Conservation (phyloP, 2,113 vertebrate species). For the Litocranius walleri region DNA sequence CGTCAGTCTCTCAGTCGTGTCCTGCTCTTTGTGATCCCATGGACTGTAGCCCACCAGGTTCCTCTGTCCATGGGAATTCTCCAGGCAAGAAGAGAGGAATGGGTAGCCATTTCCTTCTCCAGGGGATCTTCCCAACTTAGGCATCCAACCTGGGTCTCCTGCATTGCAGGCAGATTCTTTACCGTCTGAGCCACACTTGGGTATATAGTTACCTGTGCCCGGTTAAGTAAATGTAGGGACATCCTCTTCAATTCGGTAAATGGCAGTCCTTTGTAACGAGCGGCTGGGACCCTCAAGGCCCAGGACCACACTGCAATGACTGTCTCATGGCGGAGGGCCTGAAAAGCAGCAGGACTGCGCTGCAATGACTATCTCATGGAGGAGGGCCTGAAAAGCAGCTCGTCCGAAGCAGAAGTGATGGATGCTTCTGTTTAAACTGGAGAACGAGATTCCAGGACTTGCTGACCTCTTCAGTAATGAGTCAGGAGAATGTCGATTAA, state of each 20-base stretch:
- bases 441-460: not conserved
- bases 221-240: not conserved
- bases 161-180: not conserved
- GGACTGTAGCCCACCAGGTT: not conserved
- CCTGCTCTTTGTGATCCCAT: not conserved
- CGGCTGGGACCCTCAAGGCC: not conserved
- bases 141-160: not conserved
- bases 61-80: not conserved
- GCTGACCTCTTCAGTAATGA: not conserved
- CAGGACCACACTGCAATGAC: not conserved
- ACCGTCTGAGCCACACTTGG: not conserved
- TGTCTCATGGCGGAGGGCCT: not conserved
- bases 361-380: rapidly evolving
- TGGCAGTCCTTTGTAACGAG: not conserved
- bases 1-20: rapidly evolving
- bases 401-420: not conserved
- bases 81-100: not conserved
- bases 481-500: not conserved
- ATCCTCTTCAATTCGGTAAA: not conserved
- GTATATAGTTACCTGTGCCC: rapidly evolving
- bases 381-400: not conserved
- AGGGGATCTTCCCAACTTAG: not conserved
- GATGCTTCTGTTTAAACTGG: not conserved
- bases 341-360: not conserved
- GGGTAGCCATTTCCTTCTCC: not conserved